Conservation (phyloP, 2,113 vertebrate genomes). For the Nipponia nippon region DNA sequence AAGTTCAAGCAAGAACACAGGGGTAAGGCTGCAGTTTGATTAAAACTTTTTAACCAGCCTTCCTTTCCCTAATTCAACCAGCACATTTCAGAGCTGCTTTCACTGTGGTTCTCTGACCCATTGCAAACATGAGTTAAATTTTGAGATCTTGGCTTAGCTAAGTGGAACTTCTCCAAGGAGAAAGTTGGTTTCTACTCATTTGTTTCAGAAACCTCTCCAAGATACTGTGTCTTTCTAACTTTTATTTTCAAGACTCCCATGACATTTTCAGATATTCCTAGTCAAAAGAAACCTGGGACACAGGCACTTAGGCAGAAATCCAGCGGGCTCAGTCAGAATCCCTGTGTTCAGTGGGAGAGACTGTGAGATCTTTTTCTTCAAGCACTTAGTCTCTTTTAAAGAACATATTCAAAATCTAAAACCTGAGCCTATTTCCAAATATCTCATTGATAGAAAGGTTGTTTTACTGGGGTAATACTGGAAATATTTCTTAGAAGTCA, state of each 20-base stretch:
- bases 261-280: neutral
- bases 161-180: neutral
- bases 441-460: neutral
- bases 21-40: neutral
- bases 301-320: neutral
- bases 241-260: neutral
- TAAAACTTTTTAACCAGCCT: neutral
- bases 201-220: neutral
- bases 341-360: neutral
- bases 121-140: neutral
- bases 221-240: neutral
- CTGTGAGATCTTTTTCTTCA: neutral
- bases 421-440: neutral
- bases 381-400: neutral
- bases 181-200: neutral
- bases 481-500: neutral
- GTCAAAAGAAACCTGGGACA: neutral
- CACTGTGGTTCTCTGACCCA: neutral
- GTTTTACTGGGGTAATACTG: neutral
- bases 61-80: neutral
- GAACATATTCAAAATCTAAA: neutral
- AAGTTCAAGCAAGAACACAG: neutral
- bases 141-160: neutral
- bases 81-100: neutral
- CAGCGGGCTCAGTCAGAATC: neutral